Percentiles rank a stretch among this genome's conserved stretches.
These are phyloP conservation scores for Hemicentrotus pulcherrimus DNA, from an alignment of 35 echinoderm and acorn worm species.

Conservation along the genomic window DNA sequence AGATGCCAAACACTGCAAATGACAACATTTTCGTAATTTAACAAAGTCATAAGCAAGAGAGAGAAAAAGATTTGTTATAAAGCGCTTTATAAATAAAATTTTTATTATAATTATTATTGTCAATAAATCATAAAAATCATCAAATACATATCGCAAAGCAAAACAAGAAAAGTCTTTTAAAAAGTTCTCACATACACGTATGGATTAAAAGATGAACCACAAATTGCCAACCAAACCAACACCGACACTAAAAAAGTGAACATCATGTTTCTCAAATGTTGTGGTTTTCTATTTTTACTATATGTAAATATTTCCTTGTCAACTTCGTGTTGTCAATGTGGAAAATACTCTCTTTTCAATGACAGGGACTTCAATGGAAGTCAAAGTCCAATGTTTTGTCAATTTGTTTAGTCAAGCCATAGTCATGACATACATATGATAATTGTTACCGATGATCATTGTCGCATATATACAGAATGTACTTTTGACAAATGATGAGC, in stretches of 20 bases:
- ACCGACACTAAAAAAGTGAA: not conserved
- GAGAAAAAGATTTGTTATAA: no score
- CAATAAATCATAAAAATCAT: no score
- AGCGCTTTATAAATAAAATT: no score
- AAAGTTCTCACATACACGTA: no score
- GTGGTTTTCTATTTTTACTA: not conserved
- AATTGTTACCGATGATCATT: not conserved
- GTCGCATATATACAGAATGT: not conserved
- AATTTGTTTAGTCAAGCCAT: not conserved
- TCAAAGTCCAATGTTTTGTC: constrained; percentile 18
- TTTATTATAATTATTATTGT: no score
- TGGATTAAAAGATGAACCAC: not conserved
- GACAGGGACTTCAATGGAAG: not conserved
- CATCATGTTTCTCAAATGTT: not conserved
- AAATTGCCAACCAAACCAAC: not conserved
- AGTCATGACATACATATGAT: not conserved
- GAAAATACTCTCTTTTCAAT: constrained; percentile 2
- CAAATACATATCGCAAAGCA: no score
- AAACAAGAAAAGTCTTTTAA: no score
- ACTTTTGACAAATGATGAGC: not conserved
- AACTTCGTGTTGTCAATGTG: not conserved
- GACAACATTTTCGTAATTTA: no score
- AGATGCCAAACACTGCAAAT: no score
- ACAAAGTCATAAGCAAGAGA: no score
- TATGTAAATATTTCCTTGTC: not conserved